Base-by-base conservation (phyloP, 2,113 vertebrate species). In the Caloenas nicobarica region DNA sequence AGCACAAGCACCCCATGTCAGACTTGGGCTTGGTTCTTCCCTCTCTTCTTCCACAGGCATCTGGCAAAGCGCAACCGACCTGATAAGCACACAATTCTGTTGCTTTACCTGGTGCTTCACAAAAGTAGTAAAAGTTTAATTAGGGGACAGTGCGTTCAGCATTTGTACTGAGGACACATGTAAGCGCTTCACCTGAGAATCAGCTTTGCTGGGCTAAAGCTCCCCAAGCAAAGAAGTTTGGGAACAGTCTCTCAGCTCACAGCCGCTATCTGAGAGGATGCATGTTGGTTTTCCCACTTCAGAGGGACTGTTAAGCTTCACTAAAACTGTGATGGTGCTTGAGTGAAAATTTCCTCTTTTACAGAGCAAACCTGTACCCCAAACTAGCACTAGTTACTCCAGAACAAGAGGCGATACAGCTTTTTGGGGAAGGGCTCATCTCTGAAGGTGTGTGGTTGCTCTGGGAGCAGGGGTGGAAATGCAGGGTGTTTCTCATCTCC, bases 331-430 rank as follows among this genome's bases (percentile, higher is more conserved):
- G n/a, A 11, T 1, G 3, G 57, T 7, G 5, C 29, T 71, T n/a
- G 29, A 84, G 57, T 11, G 6, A 38, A 51, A 84, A 11, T n/a
- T 93, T 86, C 7, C 64, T 88, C n/a, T 69, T 56, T 2, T 5
- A 57, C 28, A 44, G 36, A 82, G 17, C 19, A 81, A 87, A 12
- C 6, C 44, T 69, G 31, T 54, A 54, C 11, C 12, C 44, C 57
- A 54, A 22, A 64, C 36, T 2, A 57, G 2, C 5, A 29, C 18
- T 60, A 9, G 2, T 57, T 79, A 7, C 57, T 61, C 29, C 71
- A 71, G 70, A 76, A n/a, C 7, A 40, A 74, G 31, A 42, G 33
- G 25, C 7, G 7, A 3, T 12, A 1, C 0, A 5, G 24, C 14
- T 2, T 34, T 79, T 56, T 6, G 8, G 53, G 33, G 34, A 89